phyloP scores from a whole-genome alignment of 2,797 vertebrate species.

The Sarcoramphus papa region DNA sequence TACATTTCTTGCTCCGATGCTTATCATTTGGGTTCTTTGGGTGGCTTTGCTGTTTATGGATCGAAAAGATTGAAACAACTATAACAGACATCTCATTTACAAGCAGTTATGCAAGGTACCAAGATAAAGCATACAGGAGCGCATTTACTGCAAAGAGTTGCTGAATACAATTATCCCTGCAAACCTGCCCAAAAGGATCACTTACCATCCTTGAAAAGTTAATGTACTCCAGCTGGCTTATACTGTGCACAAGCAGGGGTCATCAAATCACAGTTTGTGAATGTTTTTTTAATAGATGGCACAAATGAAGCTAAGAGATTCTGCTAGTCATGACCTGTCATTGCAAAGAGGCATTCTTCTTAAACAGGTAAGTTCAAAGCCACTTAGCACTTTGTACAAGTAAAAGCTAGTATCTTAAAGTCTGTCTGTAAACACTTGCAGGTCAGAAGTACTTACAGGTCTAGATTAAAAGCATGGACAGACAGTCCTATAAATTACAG shows the following conservation, averaged over 20 bases:
- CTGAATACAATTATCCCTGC: neutral
- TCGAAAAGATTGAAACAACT: conserved; percentile 42
- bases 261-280: neutral
- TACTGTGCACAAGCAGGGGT: neutral
- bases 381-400: neutral
- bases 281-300: neutral
- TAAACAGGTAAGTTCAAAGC: neutral
- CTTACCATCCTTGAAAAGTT: neutral
- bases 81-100: neutral
- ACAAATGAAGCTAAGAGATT: neutral
- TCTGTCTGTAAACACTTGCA: neutral
- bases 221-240: neutral
- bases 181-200: neutral
- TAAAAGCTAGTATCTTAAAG: neutral
- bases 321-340: neutral
- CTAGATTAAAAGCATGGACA: neutral
- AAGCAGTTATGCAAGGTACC: neutral
- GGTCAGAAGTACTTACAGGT: neutral
- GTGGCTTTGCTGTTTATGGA: conserved; percentile 85
- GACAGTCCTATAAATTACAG: neutral
- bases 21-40: conserved; percentile 85
- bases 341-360: neutral
- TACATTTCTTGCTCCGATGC: conserved; percentile 90
- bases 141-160: neutral
- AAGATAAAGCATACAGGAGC: neutral